phyloP scores from a whole-genome alignment of 2,797 vertebrate genomes.

The Pelobates cultripes region DNA sequence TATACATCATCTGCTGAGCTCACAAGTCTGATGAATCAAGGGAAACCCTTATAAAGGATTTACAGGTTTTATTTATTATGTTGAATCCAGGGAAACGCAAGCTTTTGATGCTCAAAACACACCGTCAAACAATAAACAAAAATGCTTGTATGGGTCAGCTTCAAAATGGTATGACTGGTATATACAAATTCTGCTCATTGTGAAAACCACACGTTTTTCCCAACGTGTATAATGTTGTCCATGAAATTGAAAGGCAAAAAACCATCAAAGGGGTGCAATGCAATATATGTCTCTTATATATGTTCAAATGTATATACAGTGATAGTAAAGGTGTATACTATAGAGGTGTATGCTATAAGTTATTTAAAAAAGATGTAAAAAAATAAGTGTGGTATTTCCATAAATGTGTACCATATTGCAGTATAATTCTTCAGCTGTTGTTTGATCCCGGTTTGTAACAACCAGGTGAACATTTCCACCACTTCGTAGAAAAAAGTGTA shows the following conservation, averaged over 20 bases:
- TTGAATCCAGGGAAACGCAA: background rate
- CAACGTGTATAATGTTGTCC: background rate
- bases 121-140: background rate
- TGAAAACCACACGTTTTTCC: background rate
- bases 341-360: too few relatives aligned
- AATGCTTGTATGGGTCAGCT: background rate
- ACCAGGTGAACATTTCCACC: too few relatives aligned
- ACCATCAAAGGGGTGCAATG: background rate
- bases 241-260: background rate
- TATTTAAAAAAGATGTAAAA: too few relatives aligned
- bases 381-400: too few relatives aligned
- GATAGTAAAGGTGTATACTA: too few relatives aligned
- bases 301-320: too few relatives aligned
- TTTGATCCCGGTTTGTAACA: too few relatives aligned
- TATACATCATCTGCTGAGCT: constrained; percentile 28
- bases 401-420: too few relatives aligned
- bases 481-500: too few relatives aligned
- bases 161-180: background rate
- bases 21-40: constrained; percentile 28
- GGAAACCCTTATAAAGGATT: constrained; percentile 28
- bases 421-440: too few relatives aligned
- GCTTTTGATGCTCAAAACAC: background rate
- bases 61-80: background rate
- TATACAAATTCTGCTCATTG: background rate
- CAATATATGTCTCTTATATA: background rate